Conservation (phyloP, 2,797 vertebrate species). For the Ibycter americanus region DNA sequence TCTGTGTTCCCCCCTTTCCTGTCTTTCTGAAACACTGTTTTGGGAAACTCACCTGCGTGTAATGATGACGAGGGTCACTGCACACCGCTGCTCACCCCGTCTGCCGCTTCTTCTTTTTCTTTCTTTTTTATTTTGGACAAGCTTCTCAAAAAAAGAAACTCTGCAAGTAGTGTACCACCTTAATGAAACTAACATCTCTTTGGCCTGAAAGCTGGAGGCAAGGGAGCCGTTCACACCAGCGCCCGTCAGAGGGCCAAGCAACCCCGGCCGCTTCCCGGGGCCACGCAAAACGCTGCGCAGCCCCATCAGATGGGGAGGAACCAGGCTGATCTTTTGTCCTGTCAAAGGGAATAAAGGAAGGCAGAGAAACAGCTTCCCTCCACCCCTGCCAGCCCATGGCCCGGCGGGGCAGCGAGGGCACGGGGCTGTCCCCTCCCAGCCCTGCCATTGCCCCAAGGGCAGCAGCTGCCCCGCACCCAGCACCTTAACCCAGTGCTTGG, state of each 20-base stretch:
- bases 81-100: fast-evolving
- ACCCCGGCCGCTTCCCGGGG: fast-evolving
- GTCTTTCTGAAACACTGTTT: neutral
- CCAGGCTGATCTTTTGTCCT: neutral
- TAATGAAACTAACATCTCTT: neutral
- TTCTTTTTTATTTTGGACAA: neutral
- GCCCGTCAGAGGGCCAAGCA: fast-evolving
- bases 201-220: neutral
- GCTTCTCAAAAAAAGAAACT: neutral
- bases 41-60: neutral
- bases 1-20: conserved; percentile 11
- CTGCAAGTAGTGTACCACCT: neutral
- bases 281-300: neutral
- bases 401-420: neutral
- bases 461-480: neutral
- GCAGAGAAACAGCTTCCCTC: neutral
- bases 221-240: neutral
- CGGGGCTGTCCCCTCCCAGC: neutral
- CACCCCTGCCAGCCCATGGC: fast-evolving
- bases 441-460: neutral
- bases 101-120: neutral
- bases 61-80: neutral
- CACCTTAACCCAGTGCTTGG: too few relatives aligned
- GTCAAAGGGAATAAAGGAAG: neutral
- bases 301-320: fast-evolving